These are phyloP conservation scores for Sardina pilchardus DNA, from an alignment of 2,113 vertebrate species.

Conservation along the genomic window DNA sequence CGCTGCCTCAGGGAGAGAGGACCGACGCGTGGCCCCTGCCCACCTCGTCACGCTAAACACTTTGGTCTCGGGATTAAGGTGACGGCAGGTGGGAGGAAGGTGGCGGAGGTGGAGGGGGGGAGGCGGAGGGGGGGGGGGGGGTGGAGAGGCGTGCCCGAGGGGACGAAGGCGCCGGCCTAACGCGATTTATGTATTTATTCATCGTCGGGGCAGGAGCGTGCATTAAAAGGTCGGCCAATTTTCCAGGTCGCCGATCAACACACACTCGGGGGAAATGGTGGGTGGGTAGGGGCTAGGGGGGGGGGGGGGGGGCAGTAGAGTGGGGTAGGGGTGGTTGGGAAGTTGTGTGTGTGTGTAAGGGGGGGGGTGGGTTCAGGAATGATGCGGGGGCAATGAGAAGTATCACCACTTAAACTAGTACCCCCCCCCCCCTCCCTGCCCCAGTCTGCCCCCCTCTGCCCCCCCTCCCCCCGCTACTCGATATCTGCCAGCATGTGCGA, in stretches of 20 bases:
- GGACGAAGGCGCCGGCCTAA: slow-evolving; percentile 30
- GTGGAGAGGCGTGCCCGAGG: slow-evolving; percentile 42
- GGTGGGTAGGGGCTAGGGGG: too few species aligned
- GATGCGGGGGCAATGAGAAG: background rate
- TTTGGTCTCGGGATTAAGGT: background rate
- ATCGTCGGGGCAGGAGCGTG: slow-evolving; percentile 57
- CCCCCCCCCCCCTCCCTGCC: background rate
- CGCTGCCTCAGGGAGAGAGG: too few species aligned
- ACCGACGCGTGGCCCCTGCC: too few species aligned
- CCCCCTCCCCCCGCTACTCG: slow-evolving; percentile 8
- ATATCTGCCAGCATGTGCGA: slow-evolving; percentile 37
- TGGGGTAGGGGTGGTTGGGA: background rate
- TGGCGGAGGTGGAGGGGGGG: background rate
- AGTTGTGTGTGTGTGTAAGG: too few species aligned
- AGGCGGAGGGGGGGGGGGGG: background rate
- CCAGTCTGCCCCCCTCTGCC: background rate
- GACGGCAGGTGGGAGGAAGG: background rate
- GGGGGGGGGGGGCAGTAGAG: background rate
- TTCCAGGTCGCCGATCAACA: slow-evolving; percentile 70
- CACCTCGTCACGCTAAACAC: too few species aligned
- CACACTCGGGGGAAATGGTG: slow-evolving; percentile 45
- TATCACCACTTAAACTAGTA: background rate
- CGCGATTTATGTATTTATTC: slow-evolving; percentile 74
- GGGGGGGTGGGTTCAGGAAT: background rate
- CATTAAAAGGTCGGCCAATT: slow-evolving; percentile 72